phyloP scores from a whole-genome alignment of 2,113 vertebrate genomes.

The Pachypanchax playfairii region DNA sequence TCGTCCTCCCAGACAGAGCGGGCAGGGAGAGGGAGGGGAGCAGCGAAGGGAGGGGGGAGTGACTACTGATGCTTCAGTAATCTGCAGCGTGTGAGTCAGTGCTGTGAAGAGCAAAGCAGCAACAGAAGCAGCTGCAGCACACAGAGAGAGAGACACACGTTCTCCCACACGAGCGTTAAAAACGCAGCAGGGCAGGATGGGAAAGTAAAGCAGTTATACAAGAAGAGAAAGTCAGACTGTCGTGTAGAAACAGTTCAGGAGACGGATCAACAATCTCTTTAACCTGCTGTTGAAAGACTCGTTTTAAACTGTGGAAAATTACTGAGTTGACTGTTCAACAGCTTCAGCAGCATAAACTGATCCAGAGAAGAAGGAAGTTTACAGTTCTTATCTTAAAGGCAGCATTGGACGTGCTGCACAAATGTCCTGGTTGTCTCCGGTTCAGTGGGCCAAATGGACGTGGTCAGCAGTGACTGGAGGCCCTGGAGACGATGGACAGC shows the following conservation, averaged over 20 bases:
- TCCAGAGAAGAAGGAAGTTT: conserved; percentile 33
- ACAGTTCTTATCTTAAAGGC: conserved; percentile 7
- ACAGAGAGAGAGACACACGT: conserved; percentile 42
- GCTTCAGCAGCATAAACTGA: not conserved
- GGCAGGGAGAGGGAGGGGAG: conserved; percentile 43
- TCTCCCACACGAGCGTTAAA: conserved; percentile 44
- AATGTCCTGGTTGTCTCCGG: conserved; percentile 95
- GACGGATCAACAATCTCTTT: conserved; percentile 3
- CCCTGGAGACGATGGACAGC: conserved; percentile 74
- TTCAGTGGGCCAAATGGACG: conserved; percentile 97
- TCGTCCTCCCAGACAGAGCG: conserved; percentile 64
- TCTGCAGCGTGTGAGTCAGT: conserved; percentile 66
- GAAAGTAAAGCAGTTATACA: conserved; percentile 23
- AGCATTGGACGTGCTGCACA: conserved; percentile 36
- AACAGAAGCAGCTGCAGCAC: conserved; percentile 42
- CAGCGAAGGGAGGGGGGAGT: conserved; percentile 57
- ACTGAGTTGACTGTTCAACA: conserved; percentile 3
- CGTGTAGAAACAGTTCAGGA: conserved; percentile 13
- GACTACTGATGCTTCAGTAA: conserved; percentile 75
- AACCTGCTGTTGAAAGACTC: not conserved
- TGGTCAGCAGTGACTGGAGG: conserved; percentile 93
- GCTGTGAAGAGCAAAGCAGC: conserved; percentile 42
- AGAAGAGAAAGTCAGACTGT: conserved; percentile 57
- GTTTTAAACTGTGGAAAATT: conserved; percentile 2
- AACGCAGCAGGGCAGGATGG: conserved; percentile 55